Base-by-base conservation (phyloP, 1,140 invertebrate species). In the Octopus sinensis region DNA sequence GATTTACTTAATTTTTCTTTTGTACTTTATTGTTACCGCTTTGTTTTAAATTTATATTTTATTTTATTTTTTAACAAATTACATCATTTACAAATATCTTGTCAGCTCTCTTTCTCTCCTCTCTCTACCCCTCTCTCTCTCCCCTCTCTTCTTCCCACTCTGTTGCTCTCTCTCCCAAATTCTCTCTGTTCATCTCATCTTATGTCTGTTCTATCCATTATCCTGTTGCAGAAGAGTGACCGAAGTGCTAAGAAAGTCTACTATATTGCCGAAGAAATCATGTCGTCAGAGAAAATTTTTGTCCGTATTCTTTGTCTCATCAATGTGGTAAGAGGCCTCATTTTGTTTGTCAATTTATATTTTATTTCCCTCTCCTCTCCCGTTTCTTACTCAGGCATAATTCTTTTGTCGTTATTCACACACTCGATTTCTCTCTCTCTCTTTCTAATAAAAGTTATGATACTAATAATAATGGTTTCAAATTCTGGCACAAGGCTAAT, bases 261-360 rank as follows among this genome's bases (percentile, higher is more conserved):
- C 84, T 92, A 91, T 56, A 93, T 94, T 73, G 94, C 94, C 4
- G 88, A 93, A 84, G 95, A 95, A 90, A 92, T 95, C 56, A 91
- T 93, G 83, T 92, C 92, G 6, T 95, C 94, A 0, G 95, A 95
- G 88, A 91, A 92, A 85, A 93, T 92, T 79, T 95, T 95, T 90
- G 93, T 95, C 10, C 92, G 93, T 89, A 92, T 93, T 84, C 88
- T 95, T 23, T 92, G 92, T 80, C 88, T 95, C n/a, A 92, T 95
- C 6, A 94, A 94, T 88, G 90, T 93, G 85, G 93, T 91, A 86
- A 87, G 87, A 86, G 52, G 30, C 23, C 7, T 13, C 68, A n/a
- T 13, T 73, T 17, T 73, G 5, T 73, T 13, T 73, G 17, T 73
- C 13, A 6, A 6, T 12, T 73, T 13, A n/a, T 23, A 5, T 73